phyloP scores from a whole-genome alignment of 2,797 vertebrate species.

The Acrossocheilus fasciatus region DNA sequence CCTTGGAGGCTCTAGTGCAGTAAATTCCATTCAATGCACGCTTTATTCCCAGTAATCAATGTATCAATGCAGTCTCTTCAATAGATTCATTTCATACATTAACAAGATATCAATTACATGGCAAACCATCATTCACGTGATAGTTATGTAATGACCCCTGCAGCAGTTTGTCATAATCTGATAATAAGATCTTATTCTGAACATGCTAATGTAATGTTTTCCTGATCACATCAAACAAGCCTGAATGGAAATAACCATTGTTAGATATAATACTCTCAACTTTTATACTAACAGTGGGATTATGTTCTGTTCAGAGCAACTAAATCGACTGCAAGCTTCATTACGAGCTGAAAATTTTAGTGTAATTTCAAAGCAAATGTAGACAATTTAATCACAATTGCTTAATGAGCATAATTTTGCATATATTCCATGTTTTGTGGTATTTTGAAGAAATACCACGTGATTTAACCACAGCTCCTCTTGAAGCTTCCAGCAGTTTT shows the following conservation, averaged over 20 bases:
- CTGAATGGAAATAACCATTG: conserved; percentile 61
- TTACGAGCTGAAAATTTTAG: conserved; percentile 1
- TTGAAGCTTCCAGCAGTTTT: conserved; percentile 47
- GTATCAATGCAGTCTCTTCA: background rate
- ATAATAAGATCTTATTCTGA: conserved; percentile 17
- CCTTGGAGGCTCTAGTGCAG: conserved; percentile 49
- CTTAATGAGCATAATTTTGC: background rate
- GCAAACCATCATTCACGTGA: background rate
- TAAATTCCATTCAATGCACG: conserved; percentile 38
- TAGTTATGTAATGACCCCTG: background rate
- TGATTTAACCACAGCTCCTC: background rate
- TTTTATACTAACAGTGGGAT: conserved; percentile 62
- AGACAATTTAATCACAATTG: background rate
- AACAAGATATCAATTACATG: background rate
- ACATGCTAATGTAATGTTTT: conserved; percentile 16
- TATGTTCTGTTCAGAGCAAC: conserved; percentile 52
- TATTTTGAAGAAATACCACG: background rate
- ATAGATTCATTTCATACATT: background rate
- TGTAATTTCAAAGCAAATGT: background rate
- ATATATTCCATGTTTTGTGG: background rate
- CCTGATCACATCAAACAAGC: conserved; percentile 16
- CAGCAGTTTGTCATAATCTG: background rate
- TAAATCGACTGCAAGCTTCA: conserved; percentile 53
- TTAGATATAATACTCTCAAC: conserved; percentile 57
- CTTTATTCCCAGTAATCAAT: conserved; percentile 13